phyloP scores from a whole-genome alignment of 2,888 invertebrate species.

The Caenorhabditis virilis region DNA sequence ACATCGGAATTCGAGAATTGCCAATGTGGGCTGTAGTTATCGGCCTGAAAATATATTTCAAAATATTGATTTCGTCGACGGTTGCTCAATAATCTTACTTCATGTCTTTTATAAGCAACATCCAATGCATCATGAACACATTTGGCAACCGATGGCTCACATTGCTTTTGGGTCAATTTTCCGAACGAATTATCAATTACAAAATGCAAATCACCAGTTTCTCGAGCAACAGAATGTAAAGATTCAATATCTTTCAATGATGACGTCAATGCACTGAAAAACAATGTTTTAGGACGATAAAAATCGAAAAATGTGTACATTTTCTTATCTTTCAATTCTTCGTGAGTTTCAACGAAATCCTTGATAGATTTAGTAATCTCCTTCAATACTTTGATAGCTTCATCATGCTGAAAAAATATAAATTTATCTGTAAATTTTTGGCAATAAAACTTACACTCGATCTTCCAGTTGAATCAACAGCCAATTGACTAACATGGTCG shows the following conservation, averaged over 20 bases:
- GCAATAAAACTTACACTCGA: slow-evolving; percentile 34
- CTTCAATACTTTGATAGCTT: slow-evolving; percentile 34
- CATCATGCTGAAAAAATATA: slow-evolving; percentile 39
- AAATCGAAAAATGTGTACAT: too few species aligned
- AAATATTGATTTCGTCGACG: neutral
- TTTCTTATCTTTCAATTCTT: slow-evolving; percentile 44
- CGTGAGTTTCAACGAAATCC: slow-evolving; percentile 22
- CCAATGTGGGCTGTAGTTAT: slow-evolving; percentile 51
- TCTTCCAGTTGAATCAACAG: slow-evolving; percentile 42
- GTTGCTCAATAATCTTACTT: slow-evolving; percentile 11
- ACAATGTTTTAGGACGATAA: too few species aligned
- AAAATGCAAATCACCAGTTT: slow-evolving; percentile 49
- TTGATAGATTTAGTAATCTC: slow-evolving; percentile 39
- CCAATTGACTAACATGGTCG: slow-evolving; percentile 50
- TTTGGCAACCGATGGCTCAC: slow-evolving; percentile 22
- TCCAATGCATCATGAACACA: slow-evolving; percentile 42
- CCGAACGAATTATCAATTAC: slow-evolving; percentile 51
- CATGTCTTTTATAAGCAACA: slow-evolving; percentile 33
- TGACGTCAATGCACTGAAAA: slow-evolving; percentile 52
- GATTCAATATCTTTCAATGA: slow-evolving; percentile 53
- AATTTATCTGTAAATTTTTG: neutral
- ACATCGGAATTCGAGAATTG: slow-evolving; percentile 50
- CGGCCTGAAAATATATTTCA: slow-evolving; percentile 12
- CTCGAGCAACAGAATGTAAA: slow-evolving; percentile 39
- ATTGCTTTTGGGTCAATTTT: slow-evolving; percentile 20